Base-by-base conservation (phyloP, 1,140 invertebrate genomes). In the Anoplophora glabripennis region DNA sequence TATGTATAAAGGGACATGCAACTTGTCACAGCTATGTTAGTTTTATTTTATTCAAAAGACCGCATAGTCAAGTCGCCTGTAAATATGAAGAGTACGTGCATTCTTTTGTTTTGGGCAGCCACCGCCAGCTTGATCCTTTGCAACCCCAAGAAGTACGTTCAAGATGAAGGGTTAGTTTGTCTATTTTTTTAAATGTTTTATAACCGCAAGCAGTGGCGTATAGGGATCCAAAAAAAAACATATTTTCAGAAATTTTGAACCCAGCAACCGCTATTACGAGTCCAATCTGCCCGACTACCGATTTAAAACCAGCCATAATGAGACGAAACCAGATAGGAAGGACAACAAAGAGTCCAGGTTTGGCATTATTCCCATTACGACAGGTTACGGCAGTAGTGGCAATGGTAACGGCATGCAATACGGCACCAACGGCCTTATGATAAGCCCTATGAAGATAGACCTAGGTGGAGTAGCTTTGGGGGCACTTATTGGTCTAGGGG, bases 381-480 rank as follows among this genome's bases (percentile, higher is more conserved):
- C 49, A 10, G 18, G 35, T 37, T 45, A 33, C 7, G n/a, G 10
- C 47, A 11, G 38, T 14, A 8, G 18, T 17, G 37, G 37, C 48
- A 63, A 62, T 3, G 52, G 78, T 33, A 65, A 35, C 49, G 71
- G 67, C 10, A 55, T 77, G 54, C 46, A 79, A 66, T 69, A 69
- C 41, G 63, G 64, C 1, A 4, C 73, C 63, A 77, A 77, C 9
- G 82, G 82, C 37, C 63, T 78, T 21, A 69, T 78, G 3, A 54
- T 71, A 17, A 65, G 83, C 8, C 87, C 87, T 0, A 77, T 88
- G n/a, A 90, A 89, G 74, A 84, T 92, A 36, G 89, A 92, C 65
- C 75, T 92, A 1, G 89, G 89, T 4, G 89, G 89, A n/a, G 81
- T 92, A 21, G 78, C 90, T 3, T 72, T 92, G 7, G 89, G 89